phyloP scores from a whole-genome alignment of 2,113 vertebrate genomes.

The Mobula hypostoma region DNA sequence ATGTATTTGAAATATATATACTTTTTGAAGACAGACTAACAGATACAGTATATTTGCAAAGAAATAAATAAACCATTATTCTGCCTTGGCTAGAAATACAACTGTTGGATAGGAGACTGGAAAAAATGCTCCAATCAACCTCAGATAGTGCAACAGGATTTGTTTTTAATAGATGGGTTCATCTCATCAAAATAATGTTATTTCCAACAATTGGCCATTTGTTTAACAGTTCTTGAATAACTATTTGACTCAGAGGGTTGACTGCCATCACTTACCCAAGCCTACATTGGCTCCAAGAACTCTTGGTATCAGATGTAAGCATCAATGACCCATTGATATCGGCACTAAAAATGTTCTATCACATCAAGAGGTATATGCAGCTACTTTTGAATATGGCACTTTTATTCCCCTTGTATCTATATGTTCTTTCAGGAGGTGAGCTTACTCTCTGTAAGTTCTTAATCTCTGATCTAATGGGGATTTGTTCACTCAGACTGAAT shows the following conservation, averaged over 20 bases:
- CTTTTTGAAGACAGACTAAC: background rate
- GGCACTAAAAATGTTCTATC: constrained; percentile 52
- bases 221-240: background rate
- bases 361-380: constrained; percentile 49
- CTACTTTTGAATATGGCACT: constrained; percentile 42
- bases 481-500: constrained; percentile 40
- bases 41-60: background rate
- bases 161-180: background rate
- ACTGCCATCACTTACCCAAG: background rate
- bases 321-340: constrained; percentile 47
- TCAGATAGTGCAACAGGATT: background rate
- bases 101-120: background rate
- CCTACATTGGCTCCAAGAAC: background rate
- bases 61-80: background rate
- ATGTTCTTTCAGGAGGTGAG: constrained; percentile 42
- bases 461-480: background rate
- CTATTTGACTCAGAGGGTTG: background rate
- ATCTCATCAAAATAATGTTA: background rate
- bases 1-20: background rate
- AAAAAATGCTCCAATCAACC: background rate
- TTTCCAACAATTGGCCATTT: background rate
- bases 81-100: background rate
- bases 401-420: constrained; percentile 45
- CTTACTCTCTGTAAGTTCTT: constrained; percentile 41
- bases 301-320: background rate